Evolutionary conservation across 2,113 vertebrate genomes (phyloP).

Genomic region (Noturus placidus): DNA sequence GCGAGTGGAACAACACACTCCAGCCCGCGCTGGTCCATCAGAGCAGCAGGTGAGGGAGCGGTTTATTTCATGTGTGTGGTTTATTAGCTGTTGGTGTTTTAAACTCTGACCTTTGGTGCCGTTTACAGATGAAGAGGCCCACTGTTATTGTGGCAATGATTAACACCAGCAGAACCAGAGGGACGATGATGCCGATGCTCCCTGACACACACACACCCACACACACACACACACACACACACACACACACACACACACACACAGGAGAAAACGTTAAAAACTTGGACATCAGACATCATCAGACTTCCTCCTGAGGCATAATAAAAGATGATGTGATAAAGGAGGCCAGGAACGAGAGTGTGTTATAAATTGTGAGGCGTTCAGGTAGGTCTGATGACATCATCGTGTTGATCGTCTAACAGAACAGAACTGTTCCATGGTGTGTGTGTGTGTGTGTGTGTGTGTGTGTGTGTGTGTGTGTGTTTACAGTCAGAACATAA

Average conservation of each 20-base stretch:
- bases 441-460: neutral
- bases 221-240: constrained; percentile 23
- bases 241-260: neutral
- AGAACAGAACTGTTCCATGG: neutral
- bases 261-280: neutral
- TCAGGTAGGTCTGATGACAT: neutral
- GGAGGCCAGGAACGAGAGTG: neutral
- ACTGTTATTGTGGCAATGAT: constrained; percentile 81
- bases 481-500: too few species aligned
- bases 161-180: constrained; percentile 81
- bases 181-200: constrained; percentile 86
- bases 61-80: neutral
- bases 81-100: neutral
- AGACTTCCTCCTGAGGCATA: neutral
- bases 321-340: neutral
- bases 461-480: too few species aligned
- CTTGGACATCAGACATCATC: neutral
- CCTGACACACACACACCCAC: constrained; percentile 73
- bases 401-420: neutral
- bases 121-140: constrained; percentile 84
- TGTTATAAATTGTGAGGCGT: neutral
- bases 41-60: neutral
- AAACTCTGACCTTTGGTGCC: constrained; percentile 76
- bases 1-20: too few species aligned
- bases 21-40: neutral